Conservation (phyloP, 2,113 vertebrate genomes). For the Protobothrops flavoviridis region DNA sequence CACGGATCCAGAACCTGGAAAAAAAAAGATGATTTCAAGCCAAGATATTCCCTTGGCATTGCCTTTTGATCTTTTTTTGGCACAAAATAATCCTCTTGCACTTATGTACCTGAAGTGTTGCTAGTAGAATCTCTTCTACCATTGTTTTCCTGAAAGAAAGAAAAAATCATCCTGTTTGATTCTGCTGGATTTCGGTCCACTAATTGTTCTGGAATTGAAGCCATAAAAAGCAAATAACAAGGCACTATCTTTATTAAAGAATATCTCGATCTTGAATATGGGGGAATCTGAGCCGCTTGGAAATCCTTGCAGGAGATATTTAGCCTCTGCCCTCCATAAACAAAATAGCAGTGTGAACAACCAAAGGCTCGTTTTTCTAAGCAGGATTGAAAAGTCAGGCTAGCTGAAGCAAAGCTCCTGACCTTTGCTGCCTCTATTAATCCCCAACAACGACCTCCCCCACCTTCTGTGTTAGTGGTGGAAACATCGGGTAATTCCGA, state of each 20-base stretch:
- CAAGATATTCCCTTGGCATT: background rate
- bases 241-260: background rate
- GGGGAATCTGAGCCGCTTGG: background rate
- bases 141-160: background rate
- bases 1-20: background rate
- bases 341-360: constrained; percentile 26
- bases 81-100: background rate
- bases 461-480: constrained; percentile 30
- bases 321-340: constrained; percentile 36
- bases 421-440: constrained; percentile 46
- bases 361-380: constrained; percentile 44
- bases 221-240: background rate
- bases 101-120: background rate
- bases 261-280: constrained; percentile 23
- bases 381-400: constrained; percentile 43
- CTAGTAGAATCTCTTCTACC: background rate
- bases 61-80: background rate
- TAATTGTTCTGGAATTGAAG: constrained; percentile 20
- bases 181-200: background rate
- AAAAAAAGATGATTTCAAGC: background rate
- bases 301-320: constrained; percentile 34
- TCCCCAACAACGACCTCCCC: constrained; percentile 43
- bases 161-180: background rate
- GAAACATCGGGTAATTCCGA: constrained; percentile 27
- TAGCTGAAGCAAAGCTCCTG: constrained; percentile 39